A percentile compares a stretch with the other conserved stretches of the same genome.
These are phyloP conservation scores for Periophthalmus modestus DNA, from an alignment of 2,113 vertebrate species.

Conservation along the genomic window DNA sequence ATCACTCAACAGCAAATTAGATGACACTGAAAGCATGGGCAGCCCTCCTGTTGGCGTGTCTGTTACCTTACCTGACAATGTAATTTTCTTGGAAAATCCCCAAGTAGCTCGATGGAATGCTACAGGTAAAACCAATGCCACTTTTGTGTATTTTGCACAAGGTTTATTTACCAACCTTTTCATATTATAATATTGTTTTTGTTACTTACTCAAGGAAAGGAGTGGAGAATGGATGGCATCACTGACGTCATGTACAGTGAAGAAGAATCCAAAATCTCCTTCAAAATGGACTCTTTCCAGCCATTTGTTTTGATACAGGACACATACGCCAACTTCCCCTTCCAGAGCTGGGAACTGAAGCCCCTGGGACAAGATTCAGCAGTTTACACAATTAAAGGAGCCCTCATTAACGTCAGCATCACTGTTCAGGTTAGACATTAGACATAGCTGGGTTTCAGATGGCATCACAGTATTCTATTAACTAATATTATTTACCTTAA, in stretches of 20 bases:
- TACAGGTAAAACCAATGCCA: slow-evolving; percentile 64
- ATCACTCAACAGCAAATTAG: slow-evolving; percentile 16
- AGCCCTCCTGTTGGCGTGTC: slow-evolving; percentile 71
- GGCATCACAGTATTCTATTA: too few species aligned
- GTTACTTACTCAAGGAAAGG: slow-evolving; percentile 66
- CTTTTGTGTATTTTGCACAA: neutral
- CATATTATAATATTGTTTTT: too few species aligned
- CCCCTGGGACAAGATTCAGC: slow-evolving; percentile 74
- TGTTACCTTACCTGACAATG: slow-evolving; percentile 68
- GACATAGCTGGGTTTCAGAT: too few species aligned
- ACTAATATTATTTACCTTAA: too few species aligned
- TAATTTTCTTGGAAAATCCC: slow-evolving; percentile 82
- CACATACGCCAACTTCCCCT: slow-evolving; percentile 84
- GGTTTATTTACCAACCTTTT: neutral
- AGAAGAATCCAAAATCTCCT: slow-evolving; percentile 69
- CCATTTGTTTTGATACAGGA: slow-evolving; percentile 84
- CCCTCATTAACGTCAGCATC: slow-evolving; percentile 79
- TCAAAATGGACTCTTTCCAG: slow-evolving; percentile 78
- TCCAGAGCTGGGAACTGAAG: slow-evolving; percentile 84
- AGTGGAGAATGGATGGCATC: slow-evolving; percentile 84
- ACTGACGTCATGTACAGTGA: slow-evolving; percentile 50
- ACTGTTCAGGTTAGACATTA: slow-evolving; percentile 78
- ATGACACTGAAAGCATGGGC: slow-evolving; percentile 35
- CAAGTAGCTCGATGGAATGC: slow-evolving; percentile 84
- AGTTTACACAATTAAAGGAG: slow-evolving; percentile 71